phyloP scores from a whole-genome alignment of 92 coral and sea anemone species.

The Zoanthus gigantus region DNA sequence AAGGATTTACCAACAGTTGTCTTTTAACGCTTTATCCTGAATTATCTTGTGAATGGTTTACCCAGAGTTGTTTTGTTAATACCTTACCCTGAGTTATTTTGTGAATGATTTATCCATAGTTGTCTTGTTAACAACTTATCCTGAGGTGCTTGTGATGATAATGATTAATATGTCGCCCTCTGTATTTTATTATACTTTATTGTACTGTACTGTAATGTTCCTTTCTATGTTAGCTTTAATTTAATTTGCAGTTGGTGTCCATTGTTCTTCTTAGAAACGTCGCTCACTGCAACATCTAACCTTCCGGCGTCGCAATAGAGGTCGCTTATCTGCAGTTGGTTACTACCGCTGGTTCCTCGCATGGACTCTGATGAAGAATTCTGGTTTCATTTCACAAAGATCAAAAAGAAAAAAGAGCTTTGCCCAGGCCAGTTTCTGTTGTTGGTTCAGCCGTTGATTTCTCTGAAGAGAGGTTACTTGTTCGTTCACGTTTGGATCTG shows the following conservation, averaged over 20 bases:
- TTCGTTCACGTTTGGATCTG: neutral
- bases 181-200: too few species aligned
- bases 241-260: neutral
- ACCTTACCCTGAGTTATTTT: too few species aligned
- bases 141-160: too few species aligned
- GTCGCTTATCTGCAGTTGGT: slow-evolving; percentile 69
- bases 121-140: too few species aligned
- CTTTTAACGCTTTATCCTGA: too few species aligned
- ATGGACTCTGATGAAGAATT: slow-evolving; percentile 74
- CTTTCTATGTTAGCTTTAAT: neutral
- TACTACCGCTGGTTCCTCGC: slow-evolving; percentile 86
- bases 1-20: too few species aligned
- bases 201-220: too few species aligned
- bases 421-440: neutral
- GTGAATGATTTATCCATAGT: too few species aligned
- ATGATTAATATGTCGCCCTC: too few species aligned
- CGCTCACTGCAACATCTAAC: neutral
- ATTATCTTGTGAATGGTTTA: too few species aligned
- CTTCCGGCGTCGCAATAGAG: neutral
- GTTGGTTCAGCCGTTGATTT: neutral
- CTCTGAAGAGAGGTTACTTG: slow-evolving; percentile 11
- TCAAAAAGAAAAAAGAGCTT: slow-evolving; percentile 9
- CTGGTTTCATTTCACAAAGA: slow-evolving; percentile 48
- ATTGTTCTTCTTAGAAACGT: neutral
- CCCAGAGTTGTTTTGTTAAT: too few species aligned